Evolutionary conservation across 2,888 invertebrate genomes (phyloP), one percentile per base, ranked within the genome.

Genomic region (Lasius fuliginosus): DNA sequence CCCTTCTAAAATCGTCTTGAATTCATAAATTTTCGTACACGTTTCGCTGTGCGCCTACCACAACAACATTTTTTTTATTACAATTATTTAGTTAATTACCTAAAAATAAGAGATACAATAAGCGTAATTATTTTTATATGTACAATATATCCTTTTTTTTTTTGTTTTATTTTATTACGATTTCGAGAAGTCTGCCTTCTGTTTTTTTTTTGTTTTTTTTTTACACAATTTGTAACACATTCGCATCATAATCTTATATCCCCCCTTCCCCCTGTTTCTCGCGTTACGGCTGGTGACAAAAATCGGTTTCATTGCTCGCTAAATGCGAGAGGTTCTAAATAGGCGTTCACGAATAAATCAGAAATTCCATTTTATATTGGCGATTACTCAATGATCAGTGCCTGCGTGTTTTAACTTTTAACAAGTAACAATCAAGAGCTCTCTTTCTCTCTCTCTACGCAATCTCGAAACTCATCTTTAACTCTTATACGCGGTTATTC

Each of bases 51-150:
- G 94, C 92, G 92, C 93, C 94, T 94, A 94, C 94, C 94, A 94
- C 94, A 94, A 94, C 94, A 94, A 94, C 94, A 94, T 94, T 56
- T 77, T 56, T 77, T 69, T 77, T 77, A 94, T 94, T 94, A 94
- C 94, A 94, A 93, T 94, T 94, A 94, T 94, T 94, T 92, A 93
- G 93, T 94, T 94, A 94, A 93, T 94, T 93, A 94, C 92, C 94
- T 94, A 94, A 94, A 94, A 93, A 92, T 94, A 94, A 94, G 94
- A 94, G 94, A 94, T 94, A 94, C 94, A 94, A 91, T 94, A 94
- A 94, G 94, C 94, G 94, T 94, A 94, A 94, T 94, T 94, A 94
- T 94, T 93, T 94, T 93, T 94, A 93, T 93, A 93, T 93, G 90
- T 93, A 93, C 93, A 93, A 93, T 92, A 93, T 93, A 92, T 93